Percentiles rank a stretch among this genome's conserved stretches.
Conservation (phyloP, 2,797 vertebrate species). For the Megaceryle alcyon region DNA sequence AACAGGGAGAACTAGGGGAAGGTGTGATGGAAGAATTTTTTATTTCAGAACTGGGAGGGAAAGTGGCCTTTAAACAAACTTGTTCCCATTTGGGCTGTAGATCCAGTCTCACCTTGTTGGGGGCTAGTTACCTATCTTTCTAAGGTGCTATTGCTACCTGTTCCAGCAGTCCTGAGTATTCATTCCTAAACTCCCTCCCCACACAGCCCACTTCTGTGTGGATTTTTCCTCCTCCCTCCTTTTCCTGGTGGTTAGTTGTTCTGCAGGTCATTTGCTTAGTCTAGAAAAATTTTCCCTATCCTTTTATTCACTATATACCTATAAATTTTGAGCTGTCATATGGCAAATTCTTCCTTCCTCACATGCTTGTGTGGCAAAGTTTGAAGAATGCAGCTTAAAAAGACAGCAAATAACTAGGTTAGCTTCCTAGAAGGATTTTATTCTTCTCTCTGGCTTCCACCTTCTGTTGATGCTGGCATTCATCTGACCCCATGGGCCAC, state of each 20-base stretch:
- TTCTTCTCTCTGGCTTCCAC: not conserved
- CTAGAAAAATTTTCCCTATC: not conserved
- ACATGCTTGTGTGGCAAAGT: not conserved
- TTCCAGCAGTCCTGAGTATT: not conserved
- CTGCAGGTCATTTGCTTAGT: not conserved
- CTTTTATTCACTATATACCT: not conserved
- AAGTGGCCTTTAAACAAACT: not conserved
- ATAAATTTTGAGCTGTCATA: not conserved
- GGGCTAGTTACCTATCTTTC: not conserved
- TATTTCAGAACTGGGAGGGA: not conserved
- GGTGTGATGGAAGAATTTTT: not conserved
- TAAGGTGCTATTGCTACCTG: not conserved
- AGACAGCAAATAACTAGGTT: not conserved
- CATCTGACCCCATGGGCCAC: not conserved
- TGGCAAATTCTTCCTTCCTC: not conserved
- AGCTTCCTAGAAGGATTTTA: not conserved
- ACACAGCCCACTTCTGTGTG: not conserved
- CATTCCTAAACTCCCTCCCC: not conserved
- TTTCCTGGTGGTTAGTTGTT: not conserved
- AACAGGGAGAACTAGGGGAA: not conserved
- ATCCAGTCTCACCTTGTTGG: not conserved
- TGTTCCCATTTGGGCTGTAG: not conserved
- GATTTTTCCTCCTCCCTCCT: not conserved
- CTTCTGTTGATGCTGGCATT: not conserved
- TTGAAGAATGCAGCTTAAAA: not conserved